phyloP scores from a whole-genome alignment of 1,140 invertebrate genomes.

The Calosoma granatense region DNA sequence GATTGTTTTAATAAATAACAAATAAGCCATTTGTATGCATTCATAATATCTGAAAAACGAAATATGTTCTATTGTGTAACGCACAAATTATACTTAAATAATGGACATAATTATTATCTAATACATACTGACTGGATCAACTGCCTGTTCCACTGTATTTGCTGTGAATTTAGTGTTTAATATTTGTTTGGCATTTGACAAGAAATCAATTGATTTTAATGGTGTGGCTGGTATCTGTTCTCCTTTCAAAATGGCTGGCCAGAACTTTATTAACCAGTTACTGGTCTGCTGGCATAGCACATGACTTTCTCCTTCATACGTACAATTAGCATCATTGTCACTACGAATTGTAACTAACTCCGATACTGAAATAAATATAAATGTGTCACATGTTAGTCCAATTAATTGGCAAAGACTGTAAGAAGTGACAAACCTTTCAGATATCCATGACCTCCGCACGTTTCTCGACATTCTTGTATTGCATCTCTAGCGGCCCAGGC shows the following conservation, averaged over 20 bases:
- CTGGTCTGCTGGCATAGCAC: conserved; percentile 89
- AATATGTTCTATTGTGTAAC: conserved; percentile 15
- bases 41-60: conserved; percentile 54
- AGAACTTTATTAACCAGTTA: conserved; percentile 74
- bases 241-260: conserved; percentile 36
- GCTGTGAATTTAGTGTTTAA: conserved; percentile 40
- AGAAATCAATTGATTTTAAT: conserved; percentile 50
- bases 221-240: conserved; percentile 43
- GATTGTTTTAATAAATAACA: conserved; percentile 68
- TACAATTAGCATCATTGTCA: conserved; percentile 86
- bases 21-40: conserved; percentile 73
- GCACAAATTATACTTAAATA: conserved; percentile 14
- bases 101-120: too few species aligned
- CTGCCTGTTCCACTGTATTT: conserved; percentile 35
- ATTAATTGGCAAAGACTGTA: neutral
- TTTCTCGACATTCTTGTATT: conserved; percentile 85
- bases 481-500: conserved; percentile 75
- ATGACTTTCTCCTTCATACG: conserved; percentile 95
- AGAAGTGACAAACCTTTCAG: conserved; percentile 47
- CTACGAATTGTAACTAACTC: conserved; percentile 73
- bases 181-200: conserved; percentile 44
- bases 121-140: conserved; percentile 48
- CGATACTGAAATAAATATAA: conserved; percentile 44
- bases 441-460: conserved; percentile 78
- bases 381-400: neutral